Conservation (phyloP, 2,797 vertebrate species). For the Scolopax bukidnonensis region DNA sequence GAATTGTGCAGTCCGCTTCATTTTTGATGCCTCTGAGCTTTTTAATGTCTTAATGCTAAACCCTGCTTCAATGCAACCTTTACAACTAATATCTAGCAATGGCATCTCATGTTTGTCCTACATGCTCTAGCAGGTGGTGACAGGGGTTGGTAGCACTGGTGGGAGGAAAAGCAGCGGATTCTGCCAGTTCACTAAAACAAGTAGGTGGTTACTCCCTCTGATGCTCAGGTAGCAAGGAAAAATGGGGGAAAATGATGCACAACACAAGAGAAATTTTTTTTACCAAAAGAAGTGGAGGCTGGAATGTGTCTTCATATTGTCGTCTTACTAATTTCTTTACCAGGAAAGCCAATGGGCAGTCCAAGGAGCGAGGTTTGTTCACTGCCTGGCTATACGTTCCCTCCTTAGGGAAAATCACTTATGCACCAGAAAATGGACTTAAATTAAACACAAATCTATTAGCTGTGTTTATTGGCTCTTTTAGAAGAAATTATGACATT, state of each 20-base stretch:
- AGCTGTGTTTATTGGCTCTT: background rate
- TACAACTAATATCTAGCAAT: background rate
- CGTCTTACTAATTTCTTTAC: background rate
- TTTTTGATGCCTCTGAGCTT: background rate
- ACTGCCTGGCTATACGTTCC: background rate
- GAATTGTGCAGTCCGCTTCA: background rate
- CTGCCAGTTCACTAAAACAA: background rate
- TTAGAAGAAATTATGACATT: background rate
- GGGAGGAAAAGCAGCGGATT: fast-evolving
- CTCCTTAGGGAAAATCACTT: background rate
- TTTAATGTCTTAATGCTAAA: background rate
- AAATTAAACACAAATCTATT: background rate
- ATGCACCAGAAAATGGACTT: background rate
- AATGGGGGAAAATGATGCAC: fast-evolving
- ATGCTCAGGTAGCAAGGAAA: background rate
- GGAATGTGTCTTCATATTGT: background rate
- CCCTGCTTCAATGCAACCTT: background rate
- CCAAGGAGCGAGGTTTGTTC: background rate
- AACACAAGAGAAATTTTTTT: background rate
- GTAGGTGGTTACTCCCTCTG: background rate
- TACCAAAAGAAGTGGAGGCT: background rate
- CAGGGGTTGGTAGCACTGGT: fast-evolving
- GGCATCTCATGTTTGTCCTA: background rate
- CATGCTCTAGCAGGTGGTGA: background rate
- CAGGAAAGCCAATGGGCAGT: background rate